These are phyloP conservation scores for Zootermopsis nevadensis DNA, from an alignment of 2,888 invertebrate genomes.

Conservation along the genomic window DNA sequence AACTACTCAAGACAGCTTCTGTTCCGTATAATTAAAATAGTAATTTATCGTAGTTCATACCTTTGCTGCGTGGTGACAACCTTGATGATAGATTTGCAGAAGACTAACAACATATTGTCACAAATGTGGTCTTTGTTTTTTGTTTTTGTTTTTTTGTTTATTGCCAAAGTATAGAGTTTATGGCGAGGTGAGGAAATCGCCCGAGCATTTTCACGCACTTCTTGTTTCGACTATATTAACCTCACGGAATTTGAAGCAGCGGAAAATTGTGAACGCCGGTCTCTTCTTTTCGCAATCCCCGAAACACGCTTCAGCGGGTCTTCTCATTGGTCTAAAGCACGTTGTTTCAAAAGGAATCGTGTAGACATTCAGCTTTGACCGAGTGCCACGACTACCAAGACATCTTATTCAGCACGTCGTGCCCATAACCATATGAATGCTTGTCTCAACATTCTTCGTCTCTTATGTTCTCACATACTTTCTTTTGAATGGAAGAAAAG, in stretches of 20 bases:
- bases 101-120: too few relatives aligned
- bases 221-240: constrained; percentile 15
- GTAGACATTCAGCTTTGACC: constrained; percentile 22
- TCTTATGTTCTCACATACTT: constrained; percentile 9
- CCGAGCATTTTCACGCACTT: not conserved
- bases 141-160: too few relatives aligned
- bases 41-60: too few relatives aligned
- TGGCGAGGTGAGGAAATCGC: too few relatives aligned
- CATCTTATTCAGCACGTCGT: constrained; percentile 8
- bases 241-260: constrained; percentile 4
- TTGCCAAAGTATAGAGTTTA: too few relatives aligned
- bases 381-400: constrained; percentile 1
- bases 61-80: too few relatives aligned
- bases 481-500: not conserved
- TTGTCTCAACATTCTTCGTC: not conserved
- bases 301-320: constrained; percentile 6
- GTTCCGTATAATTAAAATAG: too few relatives aligned
- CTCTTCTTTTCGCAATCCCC: constrained; percentile 1
- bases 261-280: constrained; percentile 14
- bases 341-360: constrained; percentile 18
- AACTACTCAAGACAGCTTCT: too few relatives aligned
- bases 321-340: constrained; percentile 16
- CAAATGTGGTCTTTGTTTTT: too few relatives aligned
- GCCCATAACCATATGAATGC: constrained; percentile 14
- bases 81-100: too few relatives aligned